phyloP scores from a whole-genome alignment of 2,113 vertebrate genomes.

The Parotia lawesii region DNA sequence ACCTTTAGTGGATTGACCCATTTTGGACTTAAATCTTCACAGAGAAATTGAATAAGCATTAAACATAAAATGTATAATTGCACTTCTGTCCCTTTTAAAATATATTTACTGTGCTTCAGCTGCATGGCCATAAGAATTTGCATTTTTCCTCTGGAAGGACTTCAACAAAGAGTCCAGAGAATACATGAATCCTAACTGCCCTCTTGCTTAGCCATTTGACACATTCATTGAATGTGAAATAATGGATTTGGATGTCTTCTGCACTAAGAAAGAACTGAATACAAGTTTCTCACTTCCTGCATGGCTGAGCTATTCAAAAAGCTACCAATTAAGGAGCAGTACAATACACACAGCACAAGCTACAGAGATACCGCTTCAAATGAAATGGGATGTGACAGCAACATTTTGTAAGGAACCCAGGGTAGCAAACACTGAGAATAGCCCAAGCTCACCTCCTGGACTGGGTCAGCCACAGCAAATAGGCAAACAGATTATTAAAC shows the following conservation, averaged over 20 bases:
- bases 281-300: not conserved
- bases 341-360: not conserved
- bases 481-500: not conserved
- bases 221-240: not conserved
- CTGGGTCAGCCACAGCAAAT: not conserved
- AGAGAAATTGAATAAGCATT: not conserved
- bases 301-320: not conserved
- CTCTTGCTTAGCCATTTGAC: not conserved
- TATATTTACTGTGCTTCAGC: not conserved
- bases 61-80: not conserved
- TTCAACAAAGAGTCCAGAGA: not conserved
- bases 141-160: not conserved
- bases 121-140: not conserved
- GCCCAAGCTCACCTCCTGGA: not conserved
- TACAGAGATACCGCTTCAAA: not conserved
- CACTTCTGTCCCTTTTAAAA: not conserved
- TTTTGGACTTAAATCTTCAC: not conserved
- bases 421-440: not conserved
- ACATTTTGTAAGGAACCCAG: not conserved
- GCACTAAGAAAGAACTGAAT: not conserved
- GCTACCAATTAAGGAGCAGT: not conserved
- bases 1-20: not conserved
- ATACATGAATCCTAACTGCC: not conserved
- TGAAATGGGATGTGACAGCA: not conserved
- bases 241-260: not conserved